Percentiles rank a stretch among this genome's conserved stretches.
Evolutionary conservation across 2,113 vertebrate species (phyloP).

Genomic region (Rhinolophus sinicus): DNA sequence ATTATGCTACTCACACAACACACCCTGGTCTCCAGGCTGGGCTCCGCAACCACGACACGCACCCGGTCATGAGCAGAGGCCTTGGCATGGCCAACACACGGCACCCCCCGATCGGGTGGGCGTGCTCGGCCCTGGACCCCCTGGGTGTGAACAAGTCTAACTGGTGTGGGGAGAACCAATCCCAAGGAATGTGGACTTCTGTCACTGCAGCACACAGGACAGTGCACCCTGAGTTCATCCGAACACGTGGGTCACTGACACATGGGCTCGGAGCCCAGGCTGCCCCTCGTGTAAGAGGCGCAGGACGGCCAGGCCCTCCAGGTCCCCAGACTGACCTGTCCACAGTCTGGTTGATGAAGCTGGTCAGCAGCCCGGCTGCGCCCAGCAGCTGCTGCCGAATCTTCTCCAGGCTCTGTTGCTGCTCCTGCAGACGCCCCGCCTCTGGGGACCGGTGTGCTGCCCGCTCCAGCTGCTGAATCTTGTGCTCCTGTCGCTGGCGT

Average conservation of each 20-base stretch:
- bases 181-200: background rate
- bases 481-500: constrained; percentile 89
- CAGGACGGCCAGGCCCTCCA: too few species aligned
- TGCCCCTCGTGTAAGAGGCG: background rate
- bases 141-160: background rate
- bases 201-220: background rate
- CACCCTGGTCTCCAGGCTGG: fast-evolving
- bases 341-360: constrained; percentile 75
- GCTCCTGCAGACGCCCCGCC: background rate
- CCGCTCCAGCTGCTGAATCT: constrained; percentile 90
- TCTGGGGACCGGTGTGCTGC: background rate
- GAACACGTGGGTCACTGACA: background rate
- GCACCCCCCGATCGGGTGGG: background rate
- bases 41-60: fast-evolving
- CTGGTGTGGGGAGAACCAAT: fast-evolving
- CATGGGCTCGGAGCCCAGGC: too few species aligned
- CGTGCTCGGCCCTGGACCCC: fast-evolving
- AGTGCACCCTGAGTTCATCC: background rate
- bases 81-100: fast-evolving
- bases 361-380: constrained; percentile 78
- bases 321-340: constrained; percentile 73
- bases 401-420: constrained; percentile 83
- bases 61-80: too few species aligned
- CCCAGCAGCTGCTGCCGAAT: constrained; percentile 85
- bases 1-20: background rate